Evolutionary conservation across 2,888 invertebrate genomes (phyloP).

Genomic region (Nematopogon swammerdamellus): DNA sequence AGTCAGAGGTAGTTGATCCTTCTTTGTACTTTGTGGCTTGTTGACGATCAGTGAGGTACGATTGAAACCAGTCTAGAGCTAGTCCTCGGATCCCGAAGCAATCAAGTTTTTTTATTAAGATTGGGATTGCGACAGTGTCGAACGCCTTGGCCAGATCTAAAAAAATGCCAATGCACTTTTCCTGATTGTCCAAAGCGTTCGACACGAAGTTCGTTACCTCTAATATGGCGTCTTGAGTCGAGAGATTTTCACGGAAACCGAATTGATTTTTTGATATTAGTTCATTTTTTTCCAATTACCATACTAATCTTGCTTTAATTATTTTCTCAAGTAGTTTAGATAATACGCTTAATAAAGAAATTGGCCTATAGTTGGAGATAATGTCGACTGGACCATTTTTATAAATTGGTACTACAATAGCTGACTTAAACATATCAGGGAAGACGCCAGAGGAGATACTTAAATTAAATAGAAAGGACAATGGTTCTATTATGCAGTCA

Average conservation of each 20-base stretch:
- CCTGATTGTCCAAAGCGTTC: background rate
- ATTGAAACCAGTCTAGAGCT: background rate
- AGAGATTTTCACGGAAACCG: constrained; percentile 2
- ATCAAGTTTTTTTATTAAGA: background rate
- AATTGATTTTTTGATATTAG: constrained; percentile 3
- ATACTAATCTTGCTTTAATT: constrained; percentile 1
- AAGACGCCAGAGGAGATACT: constrained; percentile 1
- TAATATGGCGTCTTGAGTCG: constrained; percentile 5
- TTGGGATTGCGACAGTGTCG: background rate
- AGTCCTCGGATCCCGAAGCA: background rate
- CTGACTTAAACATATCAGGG: constrained; percentile 3
- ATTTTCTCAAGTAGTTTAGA: constrained; percentile 7
- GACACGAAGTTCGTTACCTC: background rate
- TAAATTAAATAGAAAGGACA: constrained; percentile 3
- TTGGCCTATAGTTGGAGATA: constrained; percentile 3
- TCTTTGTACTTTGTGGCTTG: background rate
- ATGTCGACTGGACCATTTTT: background rate
- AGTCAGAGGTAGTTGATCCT: background rate
- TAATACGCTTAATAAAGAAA: constrained; percentile 2
- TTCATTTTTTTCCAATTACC: constrained; percentile 3
- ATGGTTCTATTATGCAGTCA: background rate
- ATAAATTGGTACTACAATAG: constrained; percentile 1
- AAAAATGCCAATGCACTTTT: constrained; percentile 6
- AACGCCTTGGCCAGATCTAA: constrained; percentile 6
- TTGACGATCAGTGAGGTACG: background rate